Evolutionary conservation across 2,797 vertebrate species (phyloP).

Genomic region (Silurus lanzhouensis): DNA sequence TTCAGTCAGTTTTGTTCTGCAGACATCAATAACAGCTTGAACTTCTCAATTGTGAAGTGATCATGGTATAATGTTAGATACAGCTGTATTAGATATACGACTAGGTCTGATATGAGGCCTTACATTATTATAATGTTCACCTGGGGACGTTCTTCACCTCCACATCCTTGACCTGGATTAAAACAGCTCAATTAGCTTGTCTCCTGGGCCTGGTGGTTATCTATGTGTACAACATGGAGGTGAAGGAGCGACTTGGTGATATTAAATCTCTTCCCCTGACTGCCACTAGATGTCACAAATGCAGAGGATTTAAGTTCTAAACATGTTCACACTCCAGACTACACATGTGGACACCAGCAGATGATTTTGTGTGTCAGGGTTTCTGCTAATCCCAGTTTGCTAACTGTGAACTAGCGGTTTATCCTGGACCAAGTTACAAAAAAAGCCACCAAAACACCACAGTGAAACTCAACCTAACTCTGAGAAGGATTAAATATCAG

Average conservation of each 20-base stretch:
- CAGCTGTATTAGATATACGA: too few relatives aligned
- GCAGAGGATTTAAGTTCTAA: neutral
- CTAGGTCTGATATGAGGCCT: too few relatives aligned
- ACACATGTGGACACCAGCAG: neutral
- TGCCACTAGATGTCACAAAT: constrained; percentile 9
- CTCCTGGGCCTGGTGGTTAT: neutral
- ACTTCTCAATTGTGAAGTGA: too few relatives aligned
- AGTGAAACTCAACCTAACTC: neutral
- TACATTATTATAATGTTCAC: too few relatives aligned
- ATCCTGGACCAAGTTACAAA: neutral
- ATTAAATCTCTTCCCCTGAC: neutral
- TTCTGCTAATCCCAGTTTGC: neutral
- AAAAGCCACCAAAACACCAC: neutral
- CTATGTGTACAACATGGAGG: neutral
- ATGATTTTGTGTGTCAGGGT: neutral
- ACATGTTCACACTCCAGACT: too few relatives aligned
- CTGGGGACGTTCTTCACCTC: too few relatives aligned
- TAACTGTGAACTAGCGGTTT: neutral
- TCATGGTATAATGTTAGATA: too few relatives aligned
- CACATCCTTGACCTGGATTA: neutral
- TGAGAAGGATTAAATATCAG: too few relatives aligned
- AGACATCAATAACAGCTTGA: too few relatives aligned
- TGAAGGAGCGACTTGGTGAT: neutral
- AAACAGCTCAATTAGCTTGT: neutral
- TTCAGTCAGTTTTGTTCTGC: too few relatives aligned